phyloP scores from a whole-genome alignment of 1,140 invertebrate genomes.

The Atta cephalotes region DNA sequence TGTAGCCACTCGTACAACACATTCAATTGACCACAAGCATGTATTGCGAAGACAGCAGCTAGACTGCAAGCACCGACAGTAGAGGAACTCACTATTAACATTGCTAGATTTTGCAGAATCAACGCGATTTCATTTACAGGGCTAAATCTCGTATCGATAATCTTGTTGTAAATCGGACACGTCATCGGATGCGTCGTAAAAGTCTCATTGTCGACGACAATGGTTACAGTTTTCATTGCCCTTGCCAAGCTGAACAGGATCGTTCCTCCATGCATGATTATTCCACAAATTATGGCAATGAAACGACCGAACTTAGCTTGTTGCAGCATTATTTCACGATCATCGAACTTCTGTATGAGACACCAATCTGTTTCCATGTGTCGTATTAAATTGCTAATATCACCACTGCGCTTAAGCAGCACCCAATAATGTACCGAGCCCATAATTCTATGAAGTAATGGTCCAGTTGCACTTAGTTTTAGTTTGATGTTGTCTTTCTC shows the following conservation, averaged over 20 bases:
- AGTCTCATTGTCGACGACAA: not conserved
- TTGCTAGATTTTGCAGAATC: slow-evolving; percentile 61
- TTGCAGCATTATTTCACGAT: slow-evolving; percentile 59
- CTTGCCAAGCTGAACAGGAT: slow-evolving; percentile 43
- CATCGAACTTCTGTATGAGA: not conserved
- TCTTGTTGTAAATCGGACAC: slow-evolving; percentile 70
- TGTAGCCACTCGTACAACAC: slow-evolving; percentile 70
- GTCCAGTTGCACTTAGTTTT: slow-evolving; percentile 74
- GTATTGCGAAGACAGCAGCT: slow-evolving; percentile 73
- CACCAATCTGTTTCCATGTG: slow-evolving; percentile 79
- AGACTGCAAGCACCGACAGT: slow-evolving; percentile 58
- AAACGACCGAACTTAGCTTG: slow-evolving; percentile 61
- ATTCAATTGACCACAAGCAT: slow-evolving; percentile 78
- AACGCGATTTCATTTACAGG: slow-evolving; percentile 74
- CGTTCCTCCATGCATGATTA: slow-evolving; percentile 56
- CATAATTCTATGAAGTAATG: slow-evolving; percentile 77
- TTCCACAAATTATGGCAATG: slow-evolving; percentile 7
- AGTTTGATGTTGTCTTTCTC: slow-evolving; percentile 69
- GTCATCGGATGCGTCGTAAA: slow-evolving; percentile 60
- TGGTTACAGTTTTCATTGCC: slow-evolving; percentile 18
- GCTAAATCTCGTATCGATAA: slow-evolving; percentile 67
- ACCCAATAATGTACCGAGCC: slow-evolving; percentile 76
- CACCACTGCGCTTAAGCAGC: slow-evolving; percentile 58
- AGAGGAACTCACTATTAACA: slow-evolving; percentile 62
- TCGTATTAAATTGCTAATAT: slow-evolving; percentile 75